Evolutionary conservation across 2,888 invertebrate genomes (phyloP).

Genomic region (Andrena praecox): DNA sequence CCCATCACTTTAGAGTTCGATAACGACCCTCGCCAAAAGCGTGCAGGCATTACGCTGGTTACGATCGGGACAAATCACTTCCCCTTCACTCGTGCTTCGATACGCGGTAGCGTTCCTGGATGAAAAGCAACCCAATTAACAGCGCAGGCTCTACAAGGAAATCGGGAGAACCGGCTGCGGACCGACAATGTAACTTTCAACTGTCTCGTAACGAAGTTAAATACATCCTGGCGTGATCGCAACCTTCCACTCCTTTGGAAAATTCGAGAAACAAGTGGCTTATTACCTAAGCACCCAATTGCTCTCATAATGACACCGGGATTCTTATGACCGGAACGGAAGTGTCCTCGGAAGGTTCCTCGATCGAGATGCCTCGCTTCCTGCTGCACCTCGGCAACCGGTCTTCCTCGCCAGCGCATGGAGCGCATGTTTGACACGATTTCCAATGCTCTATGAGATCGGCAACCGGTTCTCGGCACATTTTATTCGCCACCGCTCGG

Average conservation of each 20-base stretch:
- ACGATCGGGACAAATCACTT: too few species aligned
- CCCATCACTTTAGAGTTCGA: too few species aligned
- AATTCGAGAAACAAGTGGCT: neutral
- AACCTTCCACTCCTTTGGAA: neutral
- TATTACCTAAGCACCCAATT: too few species aligned
- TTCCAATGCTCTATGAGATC: conserved; percentile 14
- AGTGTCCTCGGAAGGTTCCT: conserved; percentile 34
- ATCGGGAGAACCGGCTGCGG: too few species aligned
- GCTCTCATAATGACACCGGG: too few species aligned
- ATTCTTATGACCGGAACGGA: neutral
- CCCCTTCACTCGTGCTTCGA: too few species aligned
- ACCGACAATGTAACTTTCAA: conserved; percentile 4
- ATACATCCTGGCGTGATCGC: neutral
- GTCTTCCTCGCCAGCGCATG: neutral
- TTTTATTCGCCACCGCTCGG: neutral
- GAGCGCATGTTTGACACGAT: conserved; percentile 10
- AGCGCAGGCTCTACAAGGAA: too few species aligned
- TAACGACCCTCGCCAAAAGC: too few species aligned
- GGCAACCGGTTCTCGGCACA: conserved; percentile 27
- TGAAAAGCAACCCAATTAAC: too few species aligned
- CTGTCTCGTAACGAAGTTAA: neutral
- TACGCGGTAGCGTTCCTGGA: too few species aligned
- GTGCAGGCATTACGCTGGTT: too few species aligned
- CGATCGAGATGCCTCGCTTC: neutral
- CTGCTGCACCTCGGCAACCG: conserved; percentile 1